A percentile compares a stretch with the other conserved stretches of the same genome.
Evolutionary conservation across 2,797 vertebrate species (phyloP).

Genomic region (Fundulus diaphanus): DNA sequence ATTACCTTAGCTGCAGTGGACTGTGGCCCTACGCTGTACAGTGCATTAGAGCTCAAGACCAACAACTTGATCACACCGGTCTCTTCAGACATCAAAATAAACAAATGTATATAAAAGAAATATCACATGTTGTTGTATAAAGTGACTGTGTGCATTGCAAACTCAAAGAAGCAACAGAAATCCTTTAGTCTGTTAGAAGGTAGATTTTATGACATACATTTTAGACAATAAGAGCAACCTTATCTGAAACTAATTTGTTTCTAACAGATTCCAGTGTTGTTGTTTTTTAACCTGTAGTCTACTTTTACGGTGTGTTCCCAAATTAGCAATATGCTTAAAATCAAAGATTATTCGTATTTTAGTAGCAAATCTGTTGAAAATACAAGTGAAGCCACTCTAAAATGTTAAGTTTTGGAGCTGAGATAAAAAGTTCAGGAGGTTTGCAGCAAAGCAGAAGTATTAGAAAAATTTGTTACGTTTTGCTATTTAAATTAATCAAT

Average conservation of each 20-base stretch:
- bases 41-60: constrained; percentile 37
- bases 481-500: not conserved
- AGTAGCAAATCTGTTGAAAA: not conserved
- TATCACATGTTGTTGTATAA: constrained; percentile 34
- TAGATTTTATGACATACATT: not conserved
- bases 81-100: constrained; percentile 38
- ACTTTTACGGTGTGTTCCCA: not conserved
- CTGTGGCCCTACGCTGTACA: constrained; percentile 29
- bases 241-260: not conserved
- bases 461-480: not conserved
- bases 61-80: constrained; percentile 51
- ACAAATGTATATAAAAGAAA: constrained; percentile 23
- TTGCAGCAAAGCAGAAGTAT: not conserved
- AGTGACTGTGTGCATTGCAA: constrained; percentile 6
- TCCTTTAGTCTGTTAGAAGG: constrained; percentile 1
- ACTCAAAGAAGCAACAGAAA: constrained; percentile 15
- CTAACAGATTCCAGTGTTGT: too few species aligned
- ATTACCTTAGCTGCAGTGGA: constrained; percentile 16
- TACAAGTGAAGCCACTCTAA: not conserved
- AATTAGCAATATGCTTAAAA: not conserved
- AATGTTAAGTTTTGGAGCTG: not conserved
- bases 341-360: not conserved
- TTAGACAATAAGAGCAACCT: not conserved
- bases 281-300: not conserved
- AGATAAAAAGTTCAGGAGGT: not conserved